Conservation (phyloP, 2,888 invertebrate species). For the Metopia argyrocephala region DNA sequence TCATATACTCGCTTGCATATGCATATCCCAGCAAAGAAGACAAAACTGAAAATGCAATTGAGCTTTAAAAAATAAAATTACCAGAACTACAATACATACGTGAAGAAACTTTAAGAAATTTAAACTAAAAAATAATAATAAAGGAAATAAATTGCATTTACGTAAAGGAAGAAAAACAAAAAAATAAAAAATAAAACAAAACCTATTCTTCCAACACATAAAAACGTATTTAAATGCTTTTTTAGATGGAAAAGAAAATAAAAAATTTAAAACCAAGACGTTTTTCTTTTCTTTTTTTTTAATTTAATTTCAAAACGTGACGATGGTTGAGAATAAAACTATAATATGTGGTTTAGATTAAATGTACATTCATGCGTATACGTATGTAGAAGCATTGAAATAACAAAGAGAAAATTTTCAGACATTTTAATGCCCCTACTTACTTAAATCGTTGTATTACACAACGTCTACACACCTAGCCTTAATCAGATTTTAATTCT, state of each 20-base stretch:
- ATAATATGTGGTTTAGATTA: not conserved
- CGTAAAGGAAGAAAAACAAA: not conserved
- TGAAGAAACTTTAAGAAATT: not conserved
- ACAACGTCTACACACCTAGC: no score
- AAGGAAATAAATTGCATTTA: not conserved
- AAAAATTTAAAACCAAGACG: not conserved
- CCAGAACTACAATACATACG: conserved; percentile 16
- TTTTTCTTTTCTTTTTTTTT: no score
- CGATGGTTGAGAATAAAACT: not conserved
- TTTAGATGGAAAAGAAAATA: not conserved
- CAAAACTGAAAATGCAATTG: conserved; percentile 33
- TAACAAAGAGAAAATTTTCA: no score
- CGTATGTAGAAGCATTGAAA: no score
- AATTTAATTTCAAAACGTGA: no score
- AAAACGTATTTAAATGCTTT: conserved; percentile 18
- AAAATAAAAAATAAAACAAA: not conserved
- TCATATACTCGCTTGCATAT: not conserved
- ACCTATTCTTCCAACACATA: not conserved
- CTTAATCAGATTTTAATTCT: no score
- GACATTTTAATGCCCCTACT: no score
- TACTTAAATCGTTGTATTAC: no score
- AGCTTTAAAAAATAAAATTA: conserved; percentile 36
- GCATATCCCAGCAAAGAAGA: not conserved
- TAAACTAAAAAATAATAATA: not conserved
- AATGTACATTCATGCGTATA: not conserved